Percentiles rank a stretch among this genome's conserved stretches.
phyloP scores from a whole-genome alignment of 1,140 invertebrate genomes.

The Chrysoperla carnea region DNA sequence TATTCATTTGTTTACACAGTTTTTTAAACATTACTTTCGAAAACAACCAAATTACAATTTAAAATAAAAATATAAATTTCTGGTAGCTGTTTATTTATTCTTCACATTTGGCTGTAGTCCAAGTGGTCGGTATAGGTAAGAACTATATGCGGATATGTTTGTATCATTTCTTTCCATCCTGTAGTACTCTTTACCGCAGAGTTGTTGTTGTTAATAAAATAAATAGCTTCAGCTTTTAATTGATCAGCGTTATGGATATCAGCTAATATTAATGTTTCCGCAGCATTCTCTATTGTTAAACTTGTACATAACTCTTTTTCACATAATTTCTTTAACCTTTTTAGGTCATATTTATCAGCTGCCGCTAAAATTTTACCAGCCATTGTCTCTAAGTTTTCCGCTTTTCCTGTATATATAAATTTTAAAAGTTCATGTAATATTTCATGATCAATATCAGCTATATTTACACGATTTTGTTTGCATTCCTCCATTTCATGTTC shows the following conservation, averaged over 20 bases:
- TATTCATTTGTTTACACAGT: no score
- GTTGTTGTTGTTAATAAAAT: constrained; percentile 90
- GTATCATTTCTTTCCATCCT: constrained; percentile 90
- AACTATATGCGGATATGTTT: constrained; percentile 83
- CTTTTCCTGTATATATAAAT: no score
- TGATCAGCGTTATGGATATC: constrained; percentile 94
- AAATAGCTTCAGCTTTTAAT: no score
- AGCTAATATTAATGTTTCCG: constrained; percentile 85
- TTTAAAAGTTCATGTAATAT: constrained; percentile 33
- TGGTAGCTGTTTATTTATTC: no score
- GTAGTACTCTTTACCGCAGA: constrained; percentile 91
- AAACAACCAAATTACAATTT: no score
- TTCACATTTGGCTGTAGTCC: neutral
- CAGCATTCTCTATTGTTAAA: constrained; percentile 83
- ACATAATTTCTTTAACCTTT: no score
- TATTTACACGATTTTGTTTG: constrained; percentile 29
- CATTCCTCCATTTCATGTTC: constrained; percentile 36
- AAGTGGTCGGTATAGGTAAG: neutral
- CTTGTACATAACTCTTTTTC: constrained; percentile 88
- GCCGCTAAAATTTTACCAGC: neutral
- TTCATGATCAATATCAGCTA: constrained; percentile 33
- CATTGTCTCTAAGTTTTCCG: neutral
- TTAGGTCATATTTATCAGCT: neutral
- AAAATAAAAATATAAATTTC: no score
- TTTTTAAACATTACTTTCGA: no score